A percentile compares a stretch with the other conserved stretches of the same genome.
These are phyloP conservation scores for Eclectus roratus DNA, from an alignment of 2,113 vertebrate species.

Conservation along the genomic window DNA sequence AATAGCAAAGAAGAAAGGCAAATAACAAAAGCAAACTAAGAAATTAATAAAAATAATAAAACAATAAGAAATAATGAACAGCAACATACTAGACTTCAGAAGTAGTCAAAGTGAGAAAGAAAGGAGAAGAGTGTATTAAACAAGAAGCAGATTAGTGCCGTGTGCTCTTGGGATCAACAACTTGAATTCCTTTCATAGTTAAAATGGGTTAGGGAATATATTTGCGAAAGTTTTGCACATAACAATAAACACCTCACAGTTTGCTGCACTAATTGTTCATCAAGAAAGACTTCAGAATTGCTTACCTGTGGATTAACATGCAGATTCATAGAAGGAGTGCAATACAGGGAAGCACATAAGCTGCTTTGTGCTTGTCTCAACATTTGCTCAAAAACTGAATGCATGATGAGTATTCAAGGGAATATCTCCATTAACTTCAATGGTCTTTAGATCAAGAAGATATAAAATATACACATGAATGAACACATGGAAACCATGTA, in stretches of 20 bases:
- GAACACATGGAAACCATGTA: neutral
- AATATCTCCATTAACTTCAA: neutral
- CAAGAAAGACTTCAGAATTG: neutral
- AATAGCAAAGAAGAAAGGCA: conserved; percentile 12
- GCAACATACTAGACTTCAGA: neutral
- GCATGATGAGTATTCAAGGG: neutral
- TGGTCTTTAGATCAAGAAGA: neutral
- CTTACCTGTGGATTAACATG: neutral
- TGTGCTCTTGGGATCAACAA: neutral
- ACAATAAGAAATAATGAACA: conserved; percentile 5
- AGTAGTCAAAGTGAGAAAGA: conserved; percentile 11
- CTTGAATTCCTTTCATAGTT: neutral
- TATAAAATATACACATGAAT: neutral
- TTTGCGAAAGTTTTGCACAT: neutral
- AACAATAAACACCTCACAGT: neutral
- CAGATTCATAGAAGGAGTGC: neutral
- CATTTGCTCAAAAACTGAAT: neutral
- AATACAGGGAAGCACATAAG: neutral
- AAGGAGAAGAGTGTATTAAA: neutral
- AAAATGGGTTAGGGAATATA: neutral
- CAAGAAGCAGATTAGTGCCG: neutral
- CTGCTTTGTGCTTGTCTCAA: neutral
- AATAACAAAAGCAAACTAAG: conserved; percentile 30
- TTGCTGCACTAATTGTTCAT: neutral
- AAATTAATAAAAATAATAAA: conserved; percentile 50